Conservation (phyloP, 2,888 invertebrate species). For the Capitulum mitella region DNA sequence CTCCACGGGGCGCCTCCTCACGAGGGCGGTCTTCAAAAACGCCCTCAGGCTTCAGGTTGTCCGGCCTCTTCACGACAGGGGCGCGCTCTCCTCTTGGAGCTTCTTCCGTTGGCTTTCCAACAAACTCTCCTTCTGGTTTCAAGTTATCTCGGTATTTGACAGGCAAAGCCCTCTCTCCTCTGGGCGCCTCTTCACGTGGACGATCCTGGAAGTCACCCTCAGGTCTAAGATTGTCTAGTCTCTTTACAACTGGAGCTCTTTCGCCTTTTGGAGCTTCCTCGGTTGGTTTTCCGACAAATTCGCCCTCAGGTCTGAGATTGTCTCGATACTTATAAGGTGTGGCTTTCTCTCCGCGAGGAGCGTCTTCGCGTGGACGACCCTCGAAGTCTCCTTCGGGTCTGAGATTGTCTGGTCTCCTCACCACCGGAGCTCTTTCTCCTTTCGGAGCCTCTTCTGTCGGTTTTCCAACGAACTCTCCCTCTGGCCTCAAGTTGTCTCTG, state of each 20-base stretch:
- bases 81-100: constrained; percentile 31
- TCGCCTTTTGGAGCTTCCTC: constrained; percentile 45
- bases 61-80: constrained; percentile 31
- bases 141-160: constrained; percentile 38
- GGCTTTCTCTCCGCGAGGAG: not conserved
- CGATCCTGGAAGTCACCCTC: constrained; percentile 52
- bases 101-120: not conserved
- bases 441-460: constrained; percentile 42
- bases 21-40: constrained; percentile 52
- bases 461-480: constrained; percentile 33
- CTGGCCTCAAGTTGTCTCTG: constrained; percentile 32
- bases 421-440: constrained; percentile 42
- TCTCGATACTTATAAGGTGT: not conserved
- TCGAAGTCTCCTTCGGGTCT: constrained; percentile 40
- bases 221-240: constrained; percentile 51
- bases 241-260: constrained; percentile 38
- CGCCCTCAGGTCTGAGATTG: constrained; percentile 44
- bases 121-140: constrained; percentile 50
- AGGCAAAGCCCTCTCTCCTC: constrained; percentile 36
- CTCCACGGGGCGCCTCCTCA: constrained; percentile 42
- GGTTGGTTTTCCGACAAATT: constrained; percentile 18
- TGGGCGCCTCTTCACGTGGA: not conserved
- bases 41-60: constrained; percentile 47
- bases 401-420: constrained; percentile 40
- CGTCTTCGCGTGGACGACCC: constrained; percentile 6